These are phyloP conservation scores for Urosaurus nigricauda DNA, from an alignment of 2,797 vertebrate species.

Conservation along the genomic window DNA sequence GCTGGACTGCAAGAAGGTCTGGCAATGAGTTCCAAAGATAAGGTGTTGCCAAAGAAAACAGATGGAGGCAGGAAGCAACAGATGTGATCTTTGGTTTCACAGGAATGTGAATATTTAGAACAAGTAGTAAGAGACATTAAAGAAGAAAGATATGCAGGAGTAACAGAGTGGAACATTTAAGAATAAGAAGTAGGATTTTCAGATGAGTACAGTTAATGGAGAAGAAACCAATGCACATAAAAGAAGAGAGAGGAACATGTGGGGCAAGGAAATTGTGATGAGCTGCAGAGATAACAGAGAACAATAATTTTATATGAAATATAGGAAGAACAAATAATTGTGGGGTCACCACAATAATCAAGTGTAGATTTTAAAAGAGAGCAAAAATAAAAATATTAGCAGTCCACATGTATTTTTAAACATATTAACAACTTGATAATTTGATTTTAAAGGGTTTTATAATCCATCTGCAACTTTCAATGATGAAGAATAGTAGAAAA, in stretches of 20 bases:
- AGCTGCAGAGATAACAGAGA: not conserved
- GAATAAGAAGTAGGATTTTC: not conserved
- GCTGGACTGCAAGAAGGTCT: not conserved
- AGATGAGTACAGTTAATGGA: not conserved
- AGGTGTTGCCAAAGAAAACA: constrained; percentile 7
- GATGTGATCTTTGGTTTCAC: not conserved
- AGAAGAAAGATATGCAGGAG: not conserved
- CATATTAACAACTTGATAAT: constrained; percentile 3
- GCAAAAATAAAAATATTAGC: not conserved
- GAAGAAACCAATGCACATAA: not conserved
- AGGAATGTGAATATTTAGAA: not conserved
- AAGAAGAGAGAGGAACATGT: not conserved
- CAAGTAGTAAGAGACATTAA: not conserved
- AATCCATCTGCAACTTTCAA: not conserved
- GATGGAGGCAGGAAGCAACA: constrained; percentile 1
- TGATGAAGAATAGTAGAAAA: not conserved
- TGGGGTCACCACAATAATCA: not conserved
- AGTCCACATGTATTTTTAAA: not conserved
- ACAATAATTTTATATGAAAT: not conserved
- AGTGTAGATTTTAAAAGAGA: not conserved
- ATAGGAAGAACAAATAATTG: not conserved
- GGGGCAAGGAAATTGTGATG: not conserved
- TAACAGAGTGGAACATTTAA: not conserved
- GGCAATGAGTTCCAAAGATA: not conserved
- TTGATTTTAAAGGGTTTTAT: not conserved